Evolutionary conservation across 2,113 vertebrate genomes (phyloP), one percentile per base, ranked within the genome.

Genomic region (Peromyscus leucopus): DNA sequence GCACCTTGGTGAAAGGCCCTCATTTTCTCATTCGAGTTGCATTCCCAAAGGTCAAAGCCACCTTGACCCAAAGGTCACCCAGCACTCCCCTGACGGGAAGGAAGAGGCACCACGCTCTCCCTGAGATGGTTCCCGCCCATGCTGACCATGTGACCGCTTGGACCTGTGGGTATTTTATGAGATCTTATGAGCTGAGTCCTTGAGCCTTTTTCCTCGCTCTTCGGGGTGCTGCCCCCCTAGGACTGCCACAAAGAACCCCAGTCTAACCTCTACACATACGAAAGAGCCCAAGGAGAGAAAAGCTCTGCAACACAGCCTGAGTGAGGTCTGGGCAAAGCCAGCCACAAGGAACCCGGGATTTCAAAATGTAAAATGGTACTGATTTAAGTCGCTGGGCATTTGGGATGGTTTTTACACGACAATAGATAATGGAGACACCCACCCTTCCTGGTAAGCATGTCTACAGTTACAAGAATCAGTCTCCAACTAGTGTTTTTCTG

Each of bases 231-330:
- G 15, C 42, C 42, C 82, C 74, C 42, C 82, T 75, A 33, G 71
- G 63, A 83, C 33, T 79, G 2, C 84, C 55, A 15, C 75, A 31
- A 92, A 83, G 90, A 83, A 90, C 72, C 9, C 48, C 46, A 8
- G 57, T 39, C 76, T 76, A 57, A 46, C 21, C 57, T 94, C 82
- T 51, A 76, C 61, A 85, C n/a, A 61, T 4, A 88, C 36, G 86
- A 85, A 80, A 97, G 65, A 28, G 16, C 59, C 88, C 26, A 71
- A 21, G 92, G 57, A 94, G 16, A 93, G 42, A 36, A 59, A 71
- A 48, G 59, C 76, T 63, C 2, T 57, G 46, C 59, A 59, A 31
- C 74, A n/a, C 28, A 57, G 33, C 69, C 15, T 33, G 48, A 87
- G 17, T 36, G 90, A 89, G 84, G 19, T 57, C 22, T 75, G 46